A percentile compares a stretch with the other conserved stretches of the same genome.
These are phyloP conservation scores for Cantharis nigra DNA, from an alignment of 2,888 invertebrate species.

Conservation along the genomic window DNA sequence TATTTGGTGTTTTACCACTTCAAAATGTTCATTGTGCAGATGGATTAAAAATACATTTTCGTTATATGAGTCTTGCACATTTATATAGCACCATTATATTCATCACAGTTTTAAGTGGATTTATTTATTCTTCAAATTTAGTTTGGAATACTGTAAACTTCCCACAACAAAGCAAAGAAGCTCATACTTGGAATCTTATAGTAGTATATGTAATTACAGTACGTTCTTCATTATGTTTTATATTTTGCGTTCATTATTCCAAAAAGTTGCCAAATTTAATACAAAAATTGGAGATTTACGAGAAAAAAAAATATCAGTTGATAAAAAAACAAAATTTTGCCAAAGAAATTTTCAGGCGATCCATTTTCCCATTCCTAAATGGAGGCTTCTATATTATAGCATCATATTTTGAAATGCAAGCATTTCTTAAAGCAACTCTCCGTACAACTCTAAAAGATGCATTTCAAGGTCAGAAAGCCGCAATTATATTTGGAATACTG, in stretches of 20 bases:
- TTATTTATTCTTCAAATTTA: conserved; percentile 30
- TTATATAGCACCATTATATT: conserved; percentile 33
- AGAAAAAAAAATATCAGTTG: conserved; percentile 5
- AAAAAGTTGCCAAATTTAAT: conserved; percentile 16
- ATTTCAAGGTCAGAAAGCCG: conserved; percentile 8
- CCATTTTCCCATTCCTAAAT: background rate
- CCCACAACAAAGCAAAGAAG: background rate
- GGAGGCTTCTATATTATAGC: background rate
- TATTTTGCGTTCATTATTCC: conserved; percentile 12
- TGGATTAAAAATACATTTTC: conserved; percentile 26
- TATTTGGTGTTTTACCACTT: conserved; percentile 37
- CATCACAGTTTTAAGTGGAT: conserved; percentile 9
- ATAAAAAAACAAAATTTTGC: background rate
- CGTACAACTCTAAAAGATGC: background rate
- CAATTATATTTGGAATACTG: conserved; percentile 35
- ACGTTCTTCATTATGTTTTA: conserved; percentile 14
- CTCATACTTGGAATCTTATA: conserved; percentile 9
- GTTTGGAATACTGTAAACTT: conserved; percentile 9
- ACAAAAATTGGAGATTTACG: conserved; percentile 15
- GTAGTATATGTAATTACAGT: conserved; percentile 8
- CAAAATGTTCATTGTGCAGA: conserved; percentile 32
- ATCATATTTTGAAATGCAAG: background rate
- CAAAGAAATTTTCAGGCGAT: background rate
- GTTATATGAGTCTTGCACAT: conserved; percentile 26
- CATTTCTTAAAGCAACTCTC: background rate